phyloP scores from a whole-genome alignment of 2,113 vertebrate genomes.

The Rissa tridactyla region DNA sequence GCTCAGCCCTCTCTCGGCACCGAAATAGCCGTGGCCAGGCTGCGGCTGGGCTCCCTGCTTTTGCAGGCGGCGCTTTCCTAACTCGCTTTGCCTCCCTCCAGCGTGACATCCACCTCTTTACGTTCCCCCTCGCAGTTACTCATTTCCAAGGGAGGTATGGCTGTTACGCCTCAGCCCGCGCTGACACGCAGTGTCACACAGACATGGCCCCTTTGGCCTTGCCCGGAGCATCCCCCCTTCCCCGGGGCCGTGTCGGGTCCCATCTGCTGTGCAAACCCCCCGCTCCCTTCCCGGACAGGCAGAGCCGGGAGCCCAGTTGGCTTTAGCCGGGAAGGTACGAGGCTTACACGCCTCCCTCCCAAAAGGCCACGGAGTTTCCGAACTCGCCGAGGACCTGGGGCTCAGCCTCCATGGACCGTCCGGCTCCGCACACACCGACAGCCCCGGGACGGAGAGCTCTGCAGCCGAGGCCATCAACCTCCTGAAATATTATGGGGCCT shows the following conservation, averaged over 20 bases:
- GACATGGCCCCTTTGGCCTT: background rate
- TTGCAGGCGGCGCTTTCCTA: background rate
- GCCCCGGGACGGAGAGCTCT: background rate
- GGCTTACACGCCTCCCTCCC: background rate
- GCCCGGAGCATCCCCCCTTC: background rate
- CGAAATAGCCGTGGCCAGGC: background rate
- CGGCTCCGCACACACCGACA: background rate
- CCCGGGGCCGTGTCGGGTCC: background rate
- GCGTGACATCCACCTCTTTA: background rate
- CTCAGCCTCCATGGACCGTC: rapidly evolving
- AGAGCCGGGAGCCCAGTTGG: background rate
- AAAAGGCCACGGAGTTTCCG: background rate
- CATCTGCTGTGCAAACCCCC: background rate
- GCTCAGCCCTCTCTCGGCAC: background rate
- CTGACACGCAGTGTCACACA: background rate
- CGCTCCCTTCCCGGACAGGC: background rate
- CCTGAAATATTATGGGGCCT: background rate
- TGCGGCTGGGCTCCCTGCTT: background rate
- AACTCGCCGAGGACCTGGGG: background rate
- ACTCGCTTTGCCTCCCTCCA: background rate
- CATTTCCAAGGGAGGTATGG: background rate
- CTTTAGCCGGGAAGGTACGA: background rate
- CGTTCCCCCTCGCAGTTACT: background rate
- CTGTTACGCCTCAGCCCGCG: background rate
- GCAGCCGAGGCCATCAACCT: background rate